A percentile compares a stretch with the other conserved stretches of the same genome.
These are phyloP conservation scores for Plebejus melissa DNA, from an alignment of 2,888 invertebrate species.

Conservation along the genomic window DNA sequence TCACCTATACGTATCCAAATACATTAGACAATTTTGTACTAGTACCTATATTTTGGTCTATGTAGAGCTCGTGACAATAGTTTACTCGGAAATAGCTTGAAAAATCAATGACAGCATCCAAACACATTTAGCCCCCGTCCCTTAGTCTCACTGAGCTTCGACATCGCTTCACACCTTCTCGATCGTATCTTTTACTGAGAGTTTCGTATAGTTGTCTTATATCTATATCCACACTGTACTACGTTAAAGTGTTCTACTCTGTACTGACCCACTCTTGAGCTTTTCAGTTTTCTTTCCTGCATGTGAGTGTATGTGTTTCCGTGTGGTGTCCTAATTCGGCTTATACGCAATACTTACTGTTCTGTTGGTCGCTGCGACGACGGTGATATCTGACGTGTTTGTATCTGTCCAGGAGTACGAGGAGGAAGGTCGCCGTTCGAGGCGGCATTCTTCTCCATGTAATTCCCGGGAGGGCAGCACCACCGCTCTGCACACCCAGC, in stretches of 20 bases:
- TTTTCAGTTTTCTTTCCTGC: slow-evolving; percentile 44
- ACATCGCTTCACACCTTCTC: slow-evolving; percentile 51
- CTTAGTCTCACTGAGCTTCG: slow-evolving; percentile 59
- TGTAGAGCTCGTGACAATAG: slow-evolving; percentile 31
- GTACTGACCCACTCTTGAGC: slow-evolving; percentile 31
- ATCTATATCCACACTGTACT: background rate
- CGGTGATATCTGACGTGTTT: slow-evolving; percentile 37
- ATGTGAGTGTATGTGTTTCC: slow-evolving; percentile 41
- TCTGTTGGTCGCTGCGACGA: background rate
- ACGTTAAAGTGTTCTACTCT: background rate
- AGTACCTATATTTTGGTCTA: background rate
- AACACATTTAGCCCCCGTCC: slow-evolving; percentile 50
- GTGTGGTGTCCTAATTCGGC: slow-evolving; percentile 29
- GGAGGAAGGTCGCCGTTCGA: slow-evolving; percentile 78
- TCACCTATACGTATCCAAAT: background rate
- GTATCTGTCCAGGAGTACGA: slow-evolving; percentile 81
- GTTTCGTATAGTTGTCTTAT: slow-evolving; percentile 21
- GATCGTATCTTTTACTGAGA: slow-evolving; percentile 17
- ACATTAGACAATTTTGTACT: background rate
- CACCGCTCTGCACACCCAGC: slow-evolving; percentile 79
- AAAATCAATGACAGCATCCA: slow-evolving; percentile 68
- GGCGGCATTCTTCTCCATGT: slow-evolving; percentile 85
- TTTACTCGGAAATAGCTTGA: slow-evolving; percentile 64
- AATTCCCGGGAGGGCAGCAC: slow-evolving; percentile 84
- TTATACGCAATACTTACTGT: slow-evolving; percentile 33